Conservation (phyloP, 2,113 vertebrate species). For the Corythoichthys intestinalis region DNA sequence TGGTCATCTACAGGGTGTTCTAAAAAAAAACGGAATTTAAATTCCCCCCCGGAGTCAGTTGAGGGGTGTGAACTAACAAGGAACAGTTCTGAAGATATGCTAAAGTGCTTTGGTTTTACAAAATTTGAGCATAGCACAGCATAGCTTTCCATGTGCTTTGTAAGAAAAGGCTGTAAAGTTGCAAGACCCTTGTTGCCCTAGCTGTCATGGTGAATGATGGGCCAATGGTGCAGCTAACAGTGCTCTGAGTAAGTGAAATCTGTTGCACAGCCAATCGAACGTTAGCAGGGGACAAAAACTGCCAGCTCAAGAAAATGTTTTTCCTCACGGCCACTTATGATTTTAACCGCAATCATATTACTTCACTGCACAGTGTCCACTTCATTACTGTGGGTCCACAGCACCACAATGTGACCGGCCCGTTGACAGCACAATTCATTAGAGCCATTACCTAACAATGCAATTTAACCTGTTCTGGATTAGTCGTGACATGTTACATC, state of each 20-base stretch:
- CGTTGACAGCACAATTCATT: conserved; percentile 46
- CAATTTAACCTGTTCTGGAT: conserved; percentile 44
- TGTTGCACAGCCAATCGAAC: conserved; percentile 14
- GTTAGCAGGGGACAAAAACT: conserved; percentile 26
- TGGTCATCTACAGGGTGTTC: conserved; percentile 16
- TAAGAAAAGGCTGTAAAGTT: conserved; percentile 28
- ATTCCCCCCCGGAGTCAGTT: conserved; percentile 8
- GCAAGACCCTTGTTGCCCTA: conserved; percentile 36
- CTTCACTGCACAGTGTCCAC: conserved; percentile 33
- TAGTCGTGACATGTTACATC: conserved; percentile 46
- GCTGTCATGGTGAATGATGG: conserved; percentile 52
- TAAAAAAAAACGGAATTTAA: conserved; percentile 47
- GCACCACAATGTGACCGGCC: conserved; percentile 14
- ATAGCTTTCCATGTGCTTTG: conserved; percentile 11
- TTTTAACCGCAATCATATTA: conserved; percentile 46
- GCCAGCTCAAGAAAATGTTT: conserved; percentile 28
- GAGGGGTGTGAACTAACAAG: not conserved
- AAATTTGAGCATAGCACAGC: not conserved
- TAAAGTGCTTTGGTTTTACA: not conserved
- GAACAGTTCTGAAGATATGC: not conserved
- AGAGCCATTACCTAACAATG: conserved; percentile 36
- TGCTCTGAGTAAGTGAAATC: conserved; percentile 26
- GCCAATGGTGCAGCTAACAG: conserved; percentile 31
- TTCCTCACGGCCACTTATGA: conserved; percentile 37
- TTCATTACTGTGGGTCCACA: conserved; percentile 43